A percentile compares a stretch with the other conserved stretches of the same genome.
phyloP scores from a whole-genome alignment of 2,888 invertebrate species.

The Sphaeridia pumilis region DNA sequence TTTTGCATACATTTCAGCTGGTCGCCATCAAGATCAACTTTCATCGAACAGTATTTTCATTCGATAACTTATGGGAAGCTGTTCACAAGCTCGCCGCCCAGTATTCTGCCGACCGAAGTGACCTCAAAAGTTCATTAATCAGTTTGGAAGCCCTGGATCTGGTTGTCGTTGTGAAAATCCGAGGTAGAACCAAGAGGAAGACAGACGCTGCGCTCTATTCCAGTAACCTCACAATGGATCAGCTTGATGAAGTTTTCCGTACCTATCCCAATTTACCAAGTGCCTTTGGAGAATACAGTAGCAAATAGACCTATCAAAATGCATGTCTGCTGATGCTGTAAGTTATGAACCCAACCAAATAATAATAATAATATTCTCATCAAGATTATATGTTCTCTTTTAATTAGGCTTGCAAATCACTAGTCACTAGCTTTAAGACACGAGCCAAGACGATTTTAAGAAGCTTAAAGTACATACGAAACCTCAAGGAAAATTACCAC shows the following conservation, averaged over 20 bases:
- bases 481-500: too few relatives aligned
- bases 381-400: too few relatives aligned
- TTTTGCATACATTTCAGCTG: constrained; percentile 3
- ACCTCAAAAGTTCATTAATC: constrained; percentile 1
- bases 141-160: constrained; percentile 7
- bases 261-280: constrained; percentile 11
- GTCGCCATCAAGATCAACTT: constrained; percentile 7
- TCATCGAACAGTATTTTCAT: constrained; percentile 2
- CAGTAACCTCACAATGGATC: constrained; percentile 1
- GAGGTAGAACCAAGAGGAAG: not conserved
- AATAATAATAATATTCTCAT: too few relatives aligned
- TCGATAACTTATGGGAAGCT: constrained; percentile 7
- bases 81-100: constrained; percentile 8
- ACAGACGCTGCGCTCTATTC: constrained; percentile 3
- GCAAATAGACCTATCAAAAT: too few relatives aligned
- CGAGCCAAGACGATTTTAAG: too few relatives aligned
- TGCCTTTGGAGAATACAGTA: constrained; percentile 4
- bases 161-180: constrained; percentile 5
- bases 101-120: constrained; percentile 6
- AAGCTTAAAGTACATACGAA: too few relatives aligned
- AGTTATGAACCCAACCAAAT: too few relatives aligned
- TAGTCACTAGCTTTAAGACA: too few relatives aligned
- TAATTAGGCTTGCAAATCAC: too few relatives aligned
- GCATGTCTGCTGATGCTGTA: too few relatives aligned
- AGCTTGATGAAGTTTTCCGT: constrained; percentile 2